A percentile compares a stretch with the other conserved stretches of the same genome.
Conservation (phyloP, 2,888 invertebrate genomes). For the Tortricodes alternella region DNA sequence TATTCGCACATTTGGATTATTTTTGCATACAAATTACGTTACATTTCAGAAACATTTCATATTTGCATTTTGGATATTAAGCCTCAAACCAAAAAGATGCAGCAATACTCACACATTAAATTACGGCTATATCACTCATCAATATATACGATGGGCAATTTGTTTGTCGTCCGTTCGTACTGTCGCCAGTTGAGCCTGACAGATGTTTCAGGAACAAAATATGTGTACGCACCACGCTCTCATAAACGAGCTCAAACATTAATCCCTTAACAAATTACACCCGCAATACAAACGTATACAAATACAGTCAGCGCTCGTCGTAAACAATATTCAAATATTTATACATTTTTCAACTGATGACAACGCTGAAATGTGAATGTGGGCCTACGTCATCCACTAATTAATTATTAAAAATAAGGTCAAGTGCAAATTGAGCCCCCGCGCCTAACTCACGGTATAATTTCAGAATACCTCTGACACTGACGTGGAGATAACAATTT, state of each 20-base stretch:
- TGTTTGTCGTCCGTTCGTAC: constrained; percentile 66
- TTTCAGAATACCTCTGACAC: not conserved
- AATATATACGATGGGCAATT: constrained; percentile 73
- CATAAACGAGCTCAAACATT: constrained; percentile 75
- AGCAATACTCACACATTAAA: constrained; percentile 45
- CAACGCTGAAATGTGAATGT: not conserved
- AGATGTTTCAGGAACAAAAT: constrained; percentile 71
- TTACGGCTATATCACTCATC: constrained; percentile 58
- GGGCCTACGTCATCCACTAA: not conserved
- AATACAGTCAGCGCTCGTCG: constrained; percentile 36
- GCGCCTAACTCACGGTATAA: not conserved
- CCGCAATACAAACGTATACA: constrained; percentile 38
- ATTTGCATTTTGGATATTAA: not conserved
- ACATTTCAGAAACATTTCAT: too few relatives aligned
- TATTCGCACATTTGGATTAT: too few relatives aligned
- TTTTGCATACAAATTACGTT: too few relatives aligned
- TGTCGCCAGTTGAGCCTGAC: constrained; percentile 77
- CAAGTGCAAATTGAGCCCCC: not conserved
- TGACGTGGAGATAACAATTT: too few relatives aligned
- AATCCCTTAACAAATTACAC: constrained; percentile 73
- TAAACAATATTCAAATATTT: constrained; percentile 57
- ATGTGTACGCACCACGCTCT: constrained; percentile 71
- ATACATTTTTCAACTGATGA: constrained; percentile 35
- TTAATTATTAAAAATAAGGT: constrained; percentile 13
- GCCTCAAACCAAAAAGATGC: not conserved